Base-by-base conservation (phyloP, 2,797 vertebrate genomes). In the Morelia viridis region DNA sequence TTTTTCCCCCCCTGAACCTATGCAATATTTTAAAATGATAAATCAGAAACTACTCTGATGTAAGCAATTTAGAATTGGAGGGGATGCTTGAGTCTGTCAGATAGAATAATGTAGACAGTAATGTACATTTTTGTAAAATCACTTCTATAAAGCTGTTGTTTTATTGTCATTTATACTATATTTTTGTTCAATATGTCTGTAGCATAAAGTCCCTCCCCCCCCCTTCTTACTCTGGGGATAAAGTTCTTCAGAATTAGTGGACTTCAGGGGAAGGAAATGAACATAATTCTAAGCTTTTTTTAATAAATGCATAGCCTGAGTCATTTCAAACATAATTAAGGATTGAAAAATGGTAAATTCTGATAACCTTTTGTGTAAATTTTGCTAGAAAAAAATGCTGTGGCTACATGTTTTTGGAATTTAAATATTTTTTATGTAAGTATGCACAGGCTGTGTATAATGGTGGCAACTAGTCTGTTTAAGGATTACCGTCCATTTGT, bases 21-120 rank as follows among this genome's bases (percentile, higher is more conserved):
- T 93, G 92, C 92, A 97, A 90, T 90, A 87, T 35, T 92, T 90
- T 91, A 94, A 94, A 92, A 64, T 86, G 80, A 91, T 94, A 89
- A 56, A n/a, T 94, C 93, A 93, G 61, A 64, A 90, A 35, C 22
- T 71, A 89, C 68, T 87, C 62, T 85, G 88, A 4, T 88, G 89
- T 57, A 62, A 1, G 0, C 64, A 93, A 9, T 91, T 84, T 93
- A 62, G 87, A 87, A 93, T 90, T 53, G 3, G 87, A 83, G 83
- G 8, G 92, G 3, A 83, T 90, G 64, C 86, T 92, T 90, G 46
- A 11, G 62, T 61, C 53, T 28, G 28, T 89, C 58, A 26, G 83
- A 88, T 92, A 7, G 64, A 31, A 4, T 94, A 93, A 89, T 92
- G 15, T 62, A 85, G 65, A 92, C 13, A 85, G 85, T 46, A 62